A percentile compares a stretch with the other conserved stretches of the same genome.
These are phyloP conservation scores for Isaurus tuberculatus DNA, from an alignment of 92 coral and sea anemone genomes.

Conservation along the genomic window DNA sequence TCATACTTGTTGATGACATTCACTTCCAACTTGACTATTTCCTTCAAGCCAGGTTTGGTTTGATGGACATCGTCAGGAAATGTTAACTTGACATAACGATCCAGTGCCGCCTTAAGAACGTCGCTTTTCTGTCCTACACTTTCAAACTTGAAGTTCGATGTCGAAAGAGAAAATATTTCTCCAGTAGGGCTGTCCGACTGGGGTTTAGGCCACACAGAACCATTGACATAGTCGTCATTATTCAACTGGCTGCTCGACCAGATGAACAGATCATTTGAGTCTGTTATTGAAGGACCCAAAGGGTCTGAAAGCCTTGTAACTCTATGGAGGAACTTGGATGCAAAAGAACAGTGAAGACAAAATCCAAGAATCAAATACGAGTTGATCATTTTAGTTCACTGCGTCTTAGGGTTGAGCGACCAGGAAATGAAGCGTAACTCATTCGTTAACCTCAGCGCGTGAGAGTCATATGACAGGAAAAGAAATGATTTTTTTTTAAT, in stretches of 20 bases:
- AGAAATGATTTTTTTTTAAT: not conserved
- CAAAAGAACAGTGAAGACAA: conserved; percentile 31
- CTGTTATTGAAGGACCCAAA: conserved; percentile 23
- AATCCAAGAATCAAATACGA: conserved; percentile 1
- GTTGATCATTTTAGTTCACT: conserved; percentile 13
- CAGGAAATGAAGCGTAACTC: not conserved
- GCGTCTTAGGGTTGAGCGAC: not conserved
- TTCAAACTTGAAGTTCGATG: conserved; percentile 63
- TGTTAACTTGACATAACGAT: conserved; percentile 72
- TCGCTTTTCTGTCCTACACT: conserved; percentile 72
- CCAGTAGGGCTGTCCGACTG: conserved; percentile 66
- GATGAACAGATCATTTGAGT: conserved; percentile 1
- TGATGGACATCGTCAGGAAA: conserved; percentile 69
- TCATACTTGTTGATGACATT: conserved; percentile 73
- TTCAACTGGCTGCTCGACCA: conserved; percentile 17
- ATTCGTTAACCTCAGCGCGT: not conserved
- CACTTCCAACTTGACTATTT: conserved; percentile 63
- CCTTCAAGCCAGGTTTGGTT: conserved; percentile 42
- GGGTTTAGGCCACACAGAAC: conserved; percentile 92
- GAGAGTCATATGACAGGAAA: not conserved
- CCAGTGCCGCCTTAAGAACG: conserved; percentile 73
- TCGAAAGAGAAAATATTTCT: conserved; percentile 55
- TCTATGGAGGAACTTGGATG: conserved; percentile 33
- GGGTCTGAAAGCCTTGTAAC: conserved; percentile 71
- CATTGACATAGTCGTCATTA: conserved; percentile 77